These are phyloP conservation scores for Chlamydotis undulata DNA, from an alignment of 2,113 vertebrate species.

Conservation along the genomic window DNA sequence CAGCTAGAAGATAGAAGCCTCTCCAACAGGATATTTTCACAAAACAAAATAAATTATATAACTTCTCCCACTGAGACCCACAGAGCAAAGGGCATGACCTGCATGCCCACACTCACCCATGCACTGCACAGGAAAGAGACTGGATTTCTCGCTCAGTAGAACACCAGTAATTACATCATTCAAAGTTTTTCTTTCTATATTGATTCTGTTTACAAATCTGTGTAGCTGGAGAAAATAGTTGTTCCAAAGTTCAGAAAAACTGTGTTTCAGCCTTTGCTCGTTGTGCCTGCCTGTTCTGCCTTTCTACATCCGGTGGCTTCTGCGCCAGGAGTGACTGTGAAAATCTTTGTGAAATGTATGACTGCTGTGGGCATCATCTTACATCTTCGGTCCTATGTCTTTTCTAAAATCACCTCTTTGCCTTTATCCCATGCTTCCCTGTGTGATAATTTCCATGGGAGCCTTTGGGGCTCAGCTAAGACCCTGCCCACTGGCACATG, in stretches of 20 bases:
- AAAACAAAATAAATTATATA: not conserved
- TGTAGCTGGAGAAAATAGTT: not conserved
- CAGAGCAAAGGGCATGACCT: not conserved
- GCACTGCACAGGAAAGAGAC: not conserved
- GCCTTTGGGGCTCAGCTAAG: not conserved
- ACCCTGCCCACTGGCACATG: fast-evolving
- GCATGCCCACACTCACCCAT: not conserved
- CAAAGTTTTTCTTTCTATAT: not conserved
- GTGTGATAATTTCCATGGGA: fast-evolving
- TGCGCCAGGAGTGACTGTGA: fast-evolving
- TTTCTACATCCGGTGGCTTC: not conserved
- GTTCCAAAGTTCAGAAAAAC: not conserved
- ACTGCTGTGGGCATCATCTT: fast-evolving
- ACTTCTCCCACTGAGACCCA: not conserved
- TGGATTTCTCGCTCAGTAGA: not conserved
- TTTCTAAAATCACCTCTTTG: not conserved
- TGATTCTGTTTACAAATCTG: not conserved
- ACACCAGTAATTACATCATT: not conserved
- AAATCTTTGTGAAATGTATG: not conserved
- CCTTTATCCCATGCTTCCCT: not conserved
- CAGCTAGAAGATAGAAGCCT: not conserved
- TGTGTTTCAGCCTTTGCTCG: not conserved
- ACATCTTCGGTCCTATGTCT: not conserved
- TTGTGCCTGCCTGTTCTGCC: not conserved
- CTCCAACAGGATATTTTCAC: slow-evolving; percentile 12